Evolutionary conservation across 64 coral and sea anemone genomes (phyloP).

Genomic region (Astreopora myriophthalma): DNA sequence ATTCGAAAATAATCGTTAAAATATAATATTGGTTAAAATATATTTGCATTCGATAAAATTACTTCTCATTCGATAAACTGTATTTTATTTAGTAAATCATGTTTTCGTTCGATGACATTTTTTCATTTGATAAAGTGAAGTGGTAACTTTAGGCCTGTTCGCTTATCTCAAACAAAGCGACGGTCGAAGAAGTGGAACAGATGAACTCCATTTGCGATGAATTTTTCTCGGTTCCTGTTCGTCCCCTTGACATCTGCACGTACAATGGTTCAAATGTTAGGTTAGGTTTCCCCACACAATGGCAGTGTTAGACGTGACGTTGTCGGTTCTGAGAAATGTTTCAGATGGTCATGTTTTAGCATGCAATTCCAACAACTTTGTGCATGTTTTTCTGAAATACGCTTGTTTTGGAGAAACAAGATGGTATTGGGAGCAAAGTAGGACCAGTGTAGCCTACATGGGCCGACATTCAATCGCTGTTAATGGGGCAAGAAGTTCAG

Average conservation of each 20-base stretch:
- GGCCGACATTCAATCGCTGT: background rate
- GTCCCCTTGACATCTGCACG: background rate
- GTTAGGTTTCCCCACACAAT: background rate
- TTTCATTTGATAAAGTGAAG: too few species aligned
- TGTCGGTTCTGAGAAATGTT: background rate
- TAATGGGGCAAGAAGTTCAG: background rate
- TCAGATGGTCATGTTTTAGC: background rate
- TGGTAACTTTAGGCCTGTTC: too few species aligned
- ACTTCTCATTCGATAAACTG: too few species aligned
- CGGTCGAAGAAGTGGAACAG: too few species aligned
- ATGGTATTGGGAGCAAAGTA: background rate
- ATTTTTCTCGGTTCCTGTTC: background rate
- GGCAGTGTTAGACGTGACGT: background rate
- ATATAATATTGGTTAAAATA: too few species aligned
- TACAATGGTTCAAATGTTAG: background rate
- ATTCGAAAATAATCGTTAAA: too few species aligned
- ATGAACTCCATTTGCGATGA: background rate
- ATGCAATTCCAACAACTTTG: background rate
- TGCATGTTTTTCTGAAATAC: background rate
- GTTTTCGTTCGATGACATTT: too few species aligned
- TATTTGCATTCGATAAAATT: too few species aligned
- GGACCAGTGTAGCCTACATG: background rate
- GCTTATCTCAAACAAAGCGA: too few species aligned
- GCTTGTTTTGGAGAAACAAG: background rate
- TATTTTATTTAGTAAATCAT: too few species aligned